Evolutionary conservation across 2,888 invertebrate species (phyloP).

Genomic region (Noctua pronuba): DNA sequence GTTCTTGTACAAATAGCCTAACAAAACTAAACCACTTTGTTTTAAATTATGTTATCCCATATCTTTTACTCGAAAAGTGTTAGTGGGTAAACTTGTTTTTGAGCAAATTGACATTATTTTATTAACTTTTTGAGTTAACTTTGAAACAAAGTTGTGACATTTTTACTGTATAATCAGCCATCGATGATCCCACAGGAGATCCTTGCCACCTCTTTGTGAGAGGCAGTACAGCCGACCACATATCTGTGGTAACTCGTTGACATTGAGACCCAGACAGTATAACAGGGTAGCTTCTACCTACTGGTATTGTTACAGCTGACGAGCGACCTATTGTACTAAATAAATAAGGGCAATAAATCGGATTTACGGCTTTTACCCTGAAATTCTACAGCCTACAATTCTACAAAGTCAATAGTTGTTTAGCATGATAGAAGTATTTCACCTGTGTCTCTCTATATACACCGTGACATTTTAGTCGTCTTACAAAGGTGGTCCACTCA

Average conservation of each 20-base stretch:
- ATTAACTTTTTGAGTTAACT: background rate
- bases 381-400: background rate
- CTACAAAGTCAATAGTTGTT: background rate
- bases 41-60: background rate
- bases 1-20: background rate
- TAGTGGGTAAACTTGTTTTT: background rate
- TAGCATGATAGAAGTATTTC: background rate
- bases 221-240: background rate
- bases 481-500: too few species aligned
- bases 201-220: accelerated
- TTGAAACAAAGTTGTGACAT: background rate
- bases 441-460: too few species aligned
- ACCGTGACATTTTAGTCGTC: too few species aligned
- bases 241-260: background rate
- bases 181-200: background rate
- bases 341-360: constrained; percentile 8
- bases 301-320: background rate
- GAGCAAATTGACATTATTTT: background rate
- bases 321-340: background rate
- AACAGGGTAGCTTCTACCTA: background rate
- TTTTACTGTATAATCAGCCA: background rate
- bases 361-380: background rate
- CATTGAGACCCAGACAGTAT: background rate
- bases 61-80: background rate
- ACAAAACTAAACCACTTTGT: background rate